Base-by-base conservation (phyloP, 2,888 invertebrate species). In the Odontothrips loti region DNA sequence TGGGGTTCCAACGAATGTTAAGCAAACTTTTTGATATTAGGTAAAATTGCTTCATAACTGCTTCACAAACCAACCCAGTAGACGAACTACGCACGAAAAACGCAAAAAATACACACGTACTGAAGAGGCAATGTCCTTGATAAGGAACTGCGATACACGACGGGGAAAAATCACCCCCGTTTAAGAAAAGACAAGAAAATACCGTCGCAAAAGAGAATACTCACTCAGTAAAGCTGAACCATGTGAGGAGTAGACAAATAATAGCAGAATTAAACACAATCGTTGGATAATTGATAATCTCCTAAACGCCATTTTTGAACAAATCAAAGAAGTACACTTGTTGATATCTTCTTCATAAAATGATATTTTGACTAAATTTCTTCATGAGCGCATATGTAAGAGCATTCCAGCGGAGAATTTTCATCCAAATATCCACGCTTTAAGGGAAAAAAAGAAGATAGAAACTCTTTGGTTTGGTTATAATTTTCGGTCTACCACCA, bases 221-320 rank as follows among this genome's bases (percentile, higher is more conserved):
- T 75, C 12, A 75, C 68, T 75, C 27, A 75, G 27, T 12, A 75
- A 27, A 27, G 27, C 68, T 9, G 68, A 75, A 11, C 68, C 68
- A 27, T 75, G 68, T 9, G 68, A 23, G 12, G 23, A 75, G 27
- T 75, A 27, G 3, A 12, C 68, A 75, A 12, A 75, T 0, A 75
- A 11, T 23, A 75, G 23, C 23, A 75, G 27, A 27, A 75, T 27
- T 75, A 75, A 75, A 27, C 68, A 23, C 27, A 75, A 75, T 75
- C 23, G 68, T 27, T 23, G 12, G 23, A 27, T 27, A 75, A 75
- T 75, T 75, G 68, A 8, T 27, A 27, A 27, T 23, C 8, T 27
- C 27, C 23, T 75, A 75, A 75, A 75, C 68, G 68, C 68, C 68
- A 75, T 75, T 75, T 75, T 75, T 27, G 68, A 27, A 23, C 68